These are phyloP conservation scores for Chloroceryle amazona DNA, from an alignment of 2,797 vertebrate species.

Conservation along the genomic window DNA sequence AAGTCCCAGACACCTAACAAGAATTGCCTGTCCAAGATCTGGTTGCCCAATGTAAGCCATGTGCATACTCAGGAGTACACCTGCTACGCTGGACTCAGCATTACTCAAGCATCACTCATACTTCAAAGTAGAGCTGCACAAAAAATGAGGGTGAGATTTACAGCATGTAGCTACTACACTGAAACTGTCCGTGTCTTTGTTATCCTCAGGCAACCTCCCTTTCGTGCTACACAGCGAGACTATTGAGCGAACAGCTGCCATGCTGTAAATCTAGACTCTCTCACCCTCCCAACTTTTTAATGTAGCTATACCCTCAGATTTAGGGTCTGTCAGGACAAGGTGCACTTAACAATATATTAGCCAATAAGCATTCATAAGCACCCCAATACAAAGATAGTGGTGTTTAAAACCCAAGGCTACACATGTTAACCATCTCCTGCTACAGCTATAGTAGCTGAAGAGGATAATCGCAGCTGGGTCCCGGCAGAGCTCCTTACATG, in stretches of 20 bases:
- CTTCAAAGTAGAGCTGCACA: slow-evolving; percentile 5
- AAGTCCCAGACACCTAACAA: neutral
- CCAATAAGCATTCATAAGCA: neutral
- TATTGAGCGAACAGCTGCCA: neutral
- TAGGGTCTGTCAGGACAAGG: neutral
- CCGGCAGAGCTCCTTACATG: neutral
- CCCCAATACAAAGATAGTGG: neutral
- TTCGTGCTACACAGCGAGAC: rapidly evolving
- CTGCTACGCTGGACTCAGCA: neutral
- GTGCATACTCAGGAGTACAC: neutral
- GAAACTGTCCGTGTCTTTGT: neutral
- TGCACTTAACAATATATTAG: neutral
- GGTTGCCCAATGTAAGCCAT: neutral
- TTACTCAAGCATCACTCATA: neutral
- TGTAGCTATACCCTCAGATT: neutral
- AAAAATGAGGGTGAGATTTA: neutral
- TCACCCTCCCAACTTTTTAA: neutral
- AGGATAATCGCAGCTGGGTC: neutral
- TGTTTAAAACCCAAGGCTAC: neutral
- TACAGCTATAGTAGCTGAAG: neutral
- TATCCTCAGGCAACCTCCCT: neutral
- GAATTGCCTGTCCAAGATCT: neutral
- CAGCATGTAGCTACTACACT: neutral
- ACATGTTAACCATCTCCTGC: neutral
- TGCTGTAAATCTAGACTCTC: neutral